phyloP scores from a whole-genome alignment of 2,888 invertebrate genomes.

The Autographa pulchrina region DNA sequence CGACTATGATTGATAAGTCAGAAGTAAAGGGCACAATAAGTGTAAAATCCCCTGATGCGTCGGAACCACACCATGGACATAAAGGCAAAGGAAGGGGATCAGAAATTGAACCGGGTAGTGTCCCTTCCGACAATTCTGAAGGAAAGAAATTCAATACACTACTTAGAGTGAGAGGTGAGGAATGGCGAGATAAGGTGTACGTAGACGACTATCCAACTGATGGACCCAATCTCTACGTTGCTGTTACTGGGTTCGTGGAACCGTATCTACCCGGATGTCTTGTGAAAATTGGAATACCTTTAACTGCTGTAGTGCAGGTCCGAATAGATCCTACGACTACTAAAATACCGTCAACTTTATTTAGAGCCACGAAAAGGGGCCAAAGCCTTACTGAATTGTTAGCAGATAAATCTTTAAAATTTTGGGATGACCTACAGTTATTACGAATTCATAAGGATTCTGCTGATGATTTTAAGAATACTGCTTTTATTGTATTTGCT shows the following conservation, averaged over 20 bases:
- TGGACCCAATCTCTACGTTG: constrained; percentile 88
- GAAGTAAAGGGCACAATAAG: constrained; percentile 79
- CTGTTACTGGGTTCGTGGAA: constrained; percentile 86
- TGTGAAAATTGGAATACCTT: constrained; percentile 78
- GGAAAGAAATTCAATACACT: constrained; percentile 85
- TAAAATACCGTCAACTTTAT: constrained; percentile 72
- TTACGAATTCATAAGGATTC: constrained; percentile 72
- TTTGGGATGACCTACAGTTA: constrained; percentile 81
- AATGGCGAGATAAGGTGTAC: constrained; percentile 88
- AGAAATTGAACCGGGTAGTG: constrained; percentile 47
- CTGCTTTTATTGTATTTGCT: constrained; percentile 82
- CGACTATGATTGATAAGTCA: constrained; percentile 75
- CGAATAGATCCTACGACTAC: constrained; percentile 72
- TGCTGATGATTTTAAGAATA: constrained; percentile 76
- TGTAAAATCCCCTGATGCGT: constrained; percentile 61
- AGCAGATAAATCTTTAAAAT: constrained; percentile 72
- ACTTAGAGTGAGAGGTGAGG: constrained; percentile 86
- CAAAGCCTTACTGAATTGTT: constrained; percentile 80
- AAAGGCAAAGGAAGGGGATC: constrained; percentile 71
- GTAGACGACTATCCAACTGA: constrained; percentile 87
- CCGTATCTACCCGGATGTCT: constrained; percentile 74
- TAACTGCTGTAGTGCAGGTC: constrained; percentile 81
- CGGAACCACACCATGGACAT: constrained; percentile 52
- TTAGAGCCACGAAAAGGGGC: constrained; percentile 76
- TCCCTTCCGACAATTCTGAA: constrained; percentile 47